A percentile compares a stretch with the other conserved stretches of the same genome.
These are phyloP conservation scores for Rhingia campestris DNA, from an alignment of 2,888 invertebrate species.

Conservation along the genomic window DNA sequence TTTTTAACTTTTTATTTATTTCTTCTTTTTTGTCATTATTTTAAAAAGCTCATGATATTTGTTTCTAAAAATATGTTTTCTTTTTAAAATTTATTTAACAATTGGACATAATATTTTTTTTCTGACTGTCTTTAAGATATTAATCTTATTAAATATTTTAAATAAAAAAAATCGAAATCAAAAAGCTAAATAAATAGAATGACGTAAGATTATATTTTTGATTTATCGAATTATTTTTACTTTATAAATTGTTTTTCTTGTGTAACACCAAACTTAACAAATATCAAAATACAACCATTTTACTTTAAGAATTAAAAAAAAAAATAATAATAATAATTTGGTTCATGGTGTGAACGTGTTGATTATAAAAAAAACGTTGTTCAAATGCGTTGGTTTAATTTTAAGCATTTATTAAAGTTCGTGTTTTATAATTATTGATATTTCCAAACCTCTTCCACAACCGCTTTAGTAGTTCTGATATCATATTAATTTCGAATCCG, in stretches of 20 bases:
- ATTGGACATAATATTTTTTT: constrained; percentile 56
- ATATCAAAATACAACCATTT: constrained; percentile 62
- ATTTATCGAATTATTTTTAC: constrained; percentile 9
- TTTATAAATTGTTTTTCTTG: constrained; percentile 14
- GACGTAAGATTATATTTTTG: neutral
- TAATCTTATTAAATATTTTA: neutral
- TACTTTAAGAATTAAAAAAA: neutral
- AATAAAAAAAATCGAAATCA: constrained; percentile 6
- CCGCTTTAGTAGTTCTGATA: no score
- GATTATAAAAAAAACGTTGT: neutral
- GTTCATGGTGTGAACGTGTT: constrained; percentile 7
- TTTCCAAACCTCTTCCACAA: no score
- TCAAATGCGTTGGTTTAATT: no score
- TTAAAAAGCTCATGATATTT: constrained; percentile 69
- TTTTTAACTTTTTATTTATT: constrained; percentile 30
- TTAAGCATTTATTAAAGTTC: no score
- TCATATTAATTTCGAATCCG: no score
- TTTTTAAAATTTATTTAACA: constrained; percentile 59
- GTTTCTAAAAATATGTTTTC: constrained; percentile 43
- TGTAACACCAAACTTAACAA: constrained; percentile 54
- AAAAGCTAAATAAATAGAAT: constrained; percentile 1
- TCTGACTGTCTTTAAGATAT: constrained; percentile 9
- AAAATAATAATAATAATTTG: neutral
- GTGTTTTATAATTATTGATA: no score
- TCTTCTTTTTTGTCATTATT: constrained; percentile 46